Evolutionary conservation across 2,888 invertebrate species (phyloP).

Genomic region (Galerucella pusilla): DNA sequence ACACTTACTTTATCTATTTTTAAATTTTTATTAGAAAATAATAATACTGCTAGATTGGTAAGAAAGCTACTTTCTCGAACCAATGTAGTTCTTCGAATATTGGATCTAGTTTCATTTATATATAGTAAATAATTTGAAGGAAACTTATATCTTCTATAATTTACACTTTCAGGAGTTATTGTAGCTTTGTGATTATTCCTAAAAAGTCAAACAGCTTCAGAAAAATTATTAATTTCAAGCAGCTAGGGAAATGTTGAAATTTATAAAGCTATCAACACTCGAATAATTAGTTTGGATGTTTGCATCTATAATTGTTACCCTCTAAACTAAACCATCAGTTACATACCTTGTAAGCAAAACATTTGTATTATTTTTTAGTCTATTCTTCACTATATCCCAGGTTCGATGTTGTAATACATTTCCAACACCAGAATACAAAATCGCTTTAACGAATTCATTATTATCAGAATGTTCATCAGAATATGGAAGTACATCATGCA

Average conservation of each 20-base stretch:
- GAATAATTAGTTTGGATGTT: no score
- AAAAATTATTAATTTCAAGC: background rate
- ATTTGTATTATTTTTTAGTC: conserved; percentile 55
- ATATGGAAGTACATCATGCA: conserved; percentile 57
- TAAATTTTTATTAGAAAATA: conserved; percentile 66
- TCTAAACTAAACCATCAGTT: conserved; percentile 8
- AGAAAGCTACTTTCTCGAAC: conserved; percentile 71
- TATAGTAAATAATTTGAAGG: conserved; percentile 68
- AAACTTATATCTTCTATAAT: conserved; percentile 66
- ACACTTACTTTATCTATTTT: conserved; percentile 54
- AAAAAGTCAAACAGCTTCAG: conserved; percentile 42
- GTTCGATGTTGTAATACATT: conserved; percentile 66
- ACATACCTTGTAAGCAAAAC: conserved; percentile 69
- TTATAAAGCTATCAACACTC: no score
- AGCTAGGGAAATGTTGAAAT: no score
- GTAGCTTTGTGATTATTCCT: conserved; percentile 71
- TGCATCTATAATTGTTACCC: background rate
- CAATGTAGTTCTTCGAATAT: conserved; percentile 68
- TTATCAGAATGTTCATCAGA: conserved; percentile 66
- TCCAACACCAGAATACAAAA: conserved; percentile 71
- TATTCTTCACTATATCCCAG: conserved; percentile 68
- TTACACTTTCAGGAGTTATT: conserved; percentile 74
- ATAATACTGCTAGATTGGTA: conserved; percentile 70
- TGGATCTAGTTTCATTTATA: conserved; percentile 70
- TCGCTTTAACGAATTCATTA: conserved; percentile 70